Evolutionary conservation across 1,140 invertebrate genomes (phyloP).

Genomic region (Oscheius sp.): DNA sequence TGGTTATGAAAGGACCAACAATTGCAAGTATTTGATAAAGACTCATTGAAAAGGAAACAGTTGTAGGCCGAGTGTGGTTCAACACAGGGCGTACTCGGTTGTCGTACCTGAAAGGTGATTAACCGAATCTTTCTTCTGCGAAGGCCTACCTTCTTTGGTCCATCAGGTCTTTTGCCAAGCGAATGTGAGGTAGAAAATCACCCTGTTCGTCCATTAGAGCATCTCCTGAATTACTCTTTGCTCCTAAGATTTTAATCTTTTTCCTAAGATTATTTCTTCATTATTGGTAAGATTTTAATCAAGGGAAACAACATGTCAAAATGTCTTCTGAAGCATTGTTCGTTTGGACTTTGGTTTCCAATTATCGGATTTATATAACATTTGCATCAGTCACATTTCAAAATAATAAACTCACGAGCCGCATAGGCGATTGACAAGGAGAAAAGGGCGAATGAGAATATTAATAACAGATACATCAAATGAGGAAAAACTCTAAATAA

Average conservation of each 20-base stretch:
- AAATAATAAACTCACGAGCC: too few species aligned
- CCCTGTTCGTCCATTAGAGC: constrained; percentile 45
- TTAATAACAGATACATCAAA: too few species aligned
- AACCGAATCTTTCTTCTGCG: background rate
- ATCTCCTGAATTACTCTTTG: too few species aligned
- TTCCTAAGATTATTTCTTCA: background rate
- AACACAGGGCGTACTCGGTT: constrained; percentile 54
- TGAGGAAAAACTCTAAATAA: too few species aligned
- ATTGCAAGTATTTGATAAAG: constrained; percentile 60
- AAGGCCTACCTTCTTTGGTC: constrained; percentile 43
- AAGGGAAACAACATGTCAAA: too few species aligned
- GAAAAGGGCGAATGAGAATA: too few species aligned
- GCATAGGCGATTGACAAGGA: too few species aligned
- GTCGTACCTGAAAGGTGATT: constrained; percentile 42
- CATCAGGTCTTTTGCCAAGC: constrained; percentile 57
- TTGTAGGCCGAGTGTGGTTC: constrained; percentile 54
- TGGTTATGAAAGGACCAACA: constrained; percentile 40
- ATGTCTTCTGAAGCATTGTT: constrained; percentile 1
- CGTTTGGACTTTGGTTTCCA: background rate
- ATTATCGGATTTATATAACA: too few species aligned
- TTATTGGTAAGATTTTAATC: background rate
- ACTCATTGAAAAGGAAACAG: constrained; percentile 58
- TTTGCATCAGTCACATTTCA: too few species aligned
- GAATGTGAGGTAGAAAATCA: constrained; percentile 58
- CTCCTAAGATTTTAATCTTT: constrained; percentile 7